Evolutionary conservation across 2,797 vertebrate species (phyloP).

Genomic region (Chaunax sp.): DNA sequence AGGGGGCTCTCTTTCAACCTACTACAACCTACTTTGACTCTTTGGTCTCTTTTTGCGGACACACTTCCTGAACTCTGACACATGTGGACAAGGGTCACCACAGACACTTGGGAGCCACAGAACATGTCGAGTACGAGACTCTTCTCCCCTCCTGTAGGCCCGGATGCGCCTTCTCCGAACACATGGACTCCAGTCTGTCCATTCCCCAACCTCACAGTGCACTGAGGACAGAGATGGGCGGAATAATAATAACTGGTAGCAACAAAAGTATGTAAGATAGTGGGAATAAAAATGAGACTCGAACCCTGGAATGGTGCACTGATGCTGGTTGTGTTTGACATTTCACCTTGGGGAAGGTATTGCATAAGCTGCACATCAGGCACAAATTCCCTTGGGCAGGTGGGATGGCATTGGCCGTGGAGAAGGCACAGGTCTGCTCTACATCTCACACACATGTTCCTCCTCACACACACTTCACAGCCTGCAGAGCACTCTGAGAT

Average conservation of each 20-base stretch:
- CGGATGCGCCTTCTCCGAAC: constrained; percentile 24
- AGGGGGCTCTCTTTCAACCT: background rate
- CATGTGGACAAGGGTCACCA: constrained; percentile 46
- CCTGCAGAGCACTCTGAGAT: constrained; percentile 89
- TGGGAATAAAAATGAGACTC: background rate
- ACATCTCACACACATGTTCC: constrained; percentile 89
- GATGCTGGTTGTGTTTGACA: background rate
- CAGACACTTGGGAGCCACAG: constrained; percentile 8
- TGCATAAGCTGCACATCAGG: constrained; percentile 89
- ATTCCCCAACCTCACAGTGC: constrained; percentile 65
- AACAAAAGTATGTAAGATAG: background rate
- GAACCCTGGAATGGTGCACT: background rate
- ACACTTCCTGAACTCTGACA: constrained; percentile 63
- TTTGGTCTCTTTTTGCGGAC: constrained; percentile 45
- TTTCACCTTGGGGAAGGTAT: constrained; percentile 87
- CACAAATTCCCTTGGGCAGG: constrained; percentile 87
- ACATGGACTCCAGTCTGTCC: constrained; percentile 62
- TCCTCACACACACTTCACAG: constrained; percentile 90
- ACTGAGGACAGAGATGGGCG: constrained; percentile 32
- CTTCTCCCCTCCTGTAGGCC: constrained; percentile 38
- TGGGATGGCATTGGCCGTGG: constrained; percentile 88
- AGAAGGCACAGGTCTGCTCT: constrained; percentile 87
- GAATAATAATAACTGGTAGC: background rate
- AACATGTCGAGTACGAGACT: constrained; percentile 46
- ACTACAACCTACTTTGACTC: constrained; percentile 23